Evolutionary conservation across 2,888 invertebrate genomes (phyloP).

Genomic region (Dryomyza anilis): DNA sequence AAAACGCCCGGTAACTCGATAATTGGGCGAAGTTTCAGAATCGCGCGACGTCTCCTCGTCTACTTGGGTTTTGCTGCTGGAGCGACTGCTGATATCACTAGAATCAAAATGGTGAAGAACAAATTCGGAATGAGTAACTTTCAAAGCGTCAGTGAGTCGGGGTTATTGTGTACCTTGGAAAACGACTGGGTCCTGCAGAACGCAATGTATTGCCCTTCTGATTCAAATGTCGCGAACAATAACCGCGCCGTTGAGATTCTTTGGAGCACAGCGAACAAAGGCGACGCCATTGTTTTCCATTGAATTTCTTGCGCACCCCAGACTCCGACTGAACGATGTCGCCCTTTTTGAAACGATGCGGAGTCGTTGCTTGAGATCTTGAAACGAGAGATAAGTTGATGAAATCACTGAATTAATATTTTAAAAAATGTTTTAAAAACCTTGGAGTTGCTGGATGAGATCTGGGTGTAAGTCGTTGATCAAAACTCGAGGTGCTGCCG

Average conservation of each 20-base stretch:
- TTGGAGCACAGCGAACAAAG: slow-evolving; percentile 95
- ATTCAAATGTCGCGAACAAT: slow-evolving; percentile 94
- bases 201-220: slow-evolving; percentile 71
- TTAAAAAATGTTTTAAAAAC: slow-evolving; percentile 55
- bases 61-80: slow-evolving; percentile 63
- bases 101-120: slow-evolving; percentile 7
- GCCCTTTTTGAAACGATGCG: slow-evolving; percentile 96
- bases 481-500: slow-evolving; percentile 87
- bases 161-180: slow-evolving; percentile 50
- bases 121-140: neutral
- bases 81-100: slow-evolving; percentile 59
- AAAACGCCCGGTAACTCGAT: slow-evolving; percentile 80
- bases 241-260: slow-evolving; percentile 97
- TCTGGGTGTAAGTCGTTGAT: slow-evolving; percentile 83
- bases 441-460: slow-evolving; percentile 92
- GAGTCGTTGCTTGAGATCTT: slow-evolving; percentile 89
- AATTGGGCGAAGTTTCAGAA: slow-evolving; percentile 86
- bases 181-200: slow-evolving; percentile 58
- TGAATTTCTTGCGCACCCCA: slow-evolving; percentile 98
- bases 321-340: slow-evolving; percentile 72
- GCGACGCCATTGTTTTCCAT: slow-evolving; percentile 99
- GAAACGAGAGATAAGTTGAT: neutral
- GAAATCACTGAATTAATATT: neutral
- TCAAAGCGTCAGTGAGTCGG: neutral
- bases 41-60: slow-evolving; percentile 91